These are phyloP conservation scores for Anas capensis DNA, from an alignment of 2,797 vertebrate genomes.

Conservation along the genomic window DNA sequence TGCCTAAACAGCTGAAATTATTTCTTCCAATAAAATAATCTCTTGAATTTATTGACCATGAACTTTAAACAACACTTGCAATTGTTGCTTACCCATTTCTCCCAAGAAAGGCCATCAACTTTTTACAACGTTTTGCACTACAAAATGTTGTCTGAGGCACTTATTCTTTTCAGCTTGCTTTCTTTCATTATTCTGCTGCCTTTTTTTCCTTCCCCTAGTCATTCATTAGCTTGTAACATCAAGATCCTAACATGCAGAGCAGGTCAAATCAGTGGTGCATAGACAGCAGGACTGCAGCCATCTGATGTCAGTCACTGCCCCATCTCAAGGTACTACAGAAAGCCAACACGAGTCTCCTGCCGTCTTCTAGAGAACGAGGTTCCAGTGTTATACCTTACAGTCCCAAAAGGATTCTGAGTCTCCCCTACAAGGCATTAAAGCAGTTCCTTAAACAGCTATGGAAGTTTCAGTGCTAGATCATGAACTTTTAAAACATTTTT, in stretches of 20 bases:
- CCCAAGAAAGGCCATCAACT: neutral
- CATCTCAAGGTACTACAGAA: neutral
- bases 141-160: neutral
- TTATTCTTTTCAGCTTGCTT: neutral
- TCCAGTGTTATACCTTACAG: neutral
- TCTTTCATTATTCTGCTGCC: neutral
- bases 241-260: no score
- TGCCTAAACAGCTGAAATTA: neutral
- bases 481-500: neutral
- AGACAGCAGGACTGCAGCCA: neutral
- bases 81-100: neutral
- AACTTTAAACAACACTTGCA: neutral
- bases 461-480: neutral
- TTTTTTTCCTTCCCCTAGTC: neutral
- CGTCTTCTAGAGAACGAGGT: neutral
- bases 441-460: neutral
- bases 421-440: neutral
- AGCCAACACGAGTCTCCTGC: neutral
- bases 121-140: neutral
- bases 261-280: neutral
- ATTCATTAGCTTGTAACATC: neutral
- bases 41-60: neutral
- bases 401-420: neutral
- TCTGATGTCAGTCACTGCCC: neutral
- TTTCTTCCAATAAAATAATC: neutral